A percentile compares a stretch with the other conserved stretches of the same genome.
Evolutionary conservation across 2,888 invertebrate genomes (phyloP).

Genomic region (Macrophya alboannulata): DNA sequence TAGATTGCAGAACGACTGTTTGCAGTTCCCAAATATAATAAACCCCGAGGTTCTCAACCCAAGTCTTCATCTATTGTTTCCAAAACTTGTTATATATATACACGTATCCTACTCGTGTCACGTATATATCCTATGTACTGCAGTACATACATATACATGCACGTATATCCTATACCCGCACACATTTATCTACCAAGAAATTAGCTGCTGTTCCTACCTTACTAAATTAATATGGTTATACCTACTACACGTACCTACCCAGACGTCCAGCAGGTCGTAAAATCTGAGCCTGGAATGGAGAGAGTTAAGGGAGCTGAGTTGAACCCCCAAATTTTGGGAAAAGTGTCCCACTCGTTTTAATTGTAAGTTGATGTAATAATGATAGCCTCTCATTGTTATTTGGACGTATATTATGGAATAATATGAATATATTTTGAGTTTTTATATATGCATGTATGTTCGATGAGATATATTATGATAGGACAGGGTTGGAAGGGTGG

Average conservation of each 20-base stretch:
- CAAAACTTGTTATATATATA: neutral
- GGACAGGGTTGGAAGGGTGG: neutral
- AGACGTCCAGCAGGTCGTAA: neutral
- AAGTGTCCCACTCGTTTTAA: neutral
- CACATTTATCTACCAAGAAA: neutral
- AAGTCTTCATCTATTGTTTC: neutral
- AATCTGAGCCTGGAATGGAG: neutral
- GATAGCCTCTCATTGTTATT: neutral
- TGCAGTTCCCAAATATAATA: conserved; percentile 76
- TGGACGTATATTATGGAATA: neutral
- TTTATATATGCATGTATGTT: no score
- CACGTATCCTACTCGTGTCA: neutral
- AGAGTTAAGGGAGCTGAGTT: neutral
- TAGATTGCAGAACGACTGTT: conserved; percentile 69
- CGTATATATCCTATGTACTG: no score
- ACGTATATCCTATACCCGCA: neutral
- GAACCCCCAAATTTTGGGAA: neutral
- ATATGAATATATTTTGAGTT: no score
- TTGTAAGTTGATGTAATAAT: neutral
- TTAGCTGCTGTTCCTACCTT: neutral
- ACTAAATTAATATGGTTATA: neutral
- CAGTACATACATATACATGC: neutral
- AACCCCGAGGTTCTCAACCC: conserved; percentile 62
- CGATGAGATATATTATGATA: no score
- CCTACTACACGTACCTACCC: neutral